Conservation (phyloP, 2,113 vertebrate species). For the Rhagologus leucostigma region DNA sequence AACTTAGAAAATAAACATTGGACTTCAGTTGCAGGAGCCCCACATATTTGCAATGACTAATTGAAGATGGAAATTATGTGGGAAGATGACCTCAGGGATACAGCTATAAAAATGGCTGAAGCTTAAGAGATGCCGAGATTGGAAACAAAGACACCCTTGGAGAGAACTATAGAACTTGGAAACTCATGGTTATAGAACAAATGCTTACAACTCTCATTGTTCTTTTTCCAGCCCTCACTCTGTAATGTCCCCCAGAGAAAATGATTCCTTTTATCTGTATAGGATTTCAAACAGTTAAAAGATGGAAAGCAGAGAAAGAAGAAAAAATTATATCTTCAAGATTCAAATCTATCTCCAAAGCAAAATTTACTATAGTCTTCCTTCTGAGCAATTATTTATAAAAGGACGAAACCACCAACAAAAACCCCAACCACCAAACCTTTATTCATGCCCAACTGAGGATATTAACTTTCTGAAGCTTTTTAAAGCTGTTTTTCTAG, state of each 20-base stretch:
- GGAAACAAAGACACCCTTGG: neutral
- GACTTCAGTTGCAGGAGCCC: neutral
- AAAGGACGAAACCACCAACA: neutral
- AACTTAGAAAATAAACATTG: neutral
- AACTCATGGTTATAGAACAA: neutral
- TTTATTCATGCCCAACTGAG: neutral
- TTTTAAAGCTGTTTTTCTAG: neutral
- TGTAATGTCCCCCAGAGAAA: neutral
- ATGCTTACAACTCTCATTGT: neutral
- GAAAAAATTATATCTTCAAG: neutral
- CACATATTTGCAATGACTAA: neutral
- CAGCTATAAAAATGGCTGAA: neutral
- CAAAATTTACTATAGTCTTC: neutral
- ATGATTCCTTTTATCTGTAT: neutral
- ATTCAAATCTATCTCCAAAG: neutral
- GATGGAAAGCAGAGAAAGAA: neutral
- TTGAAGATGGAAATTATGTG: neutral
- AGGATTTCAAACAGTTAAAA: neutral
- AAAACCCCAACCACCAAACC: fast-evolving
- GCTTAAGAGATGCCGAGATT: neutral
- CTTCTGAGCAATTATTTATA: neutral
- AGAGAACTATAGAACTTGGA: neutral
- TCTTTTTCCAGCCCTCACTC: neutral
- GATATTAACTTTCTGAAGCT: neutral
- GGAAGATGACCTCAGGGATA: neutral